Evolutionary conservation across 2,113 vertebrate genomes (phyloP).

Genomic region (Gymnocephalus cernua): DNA sequence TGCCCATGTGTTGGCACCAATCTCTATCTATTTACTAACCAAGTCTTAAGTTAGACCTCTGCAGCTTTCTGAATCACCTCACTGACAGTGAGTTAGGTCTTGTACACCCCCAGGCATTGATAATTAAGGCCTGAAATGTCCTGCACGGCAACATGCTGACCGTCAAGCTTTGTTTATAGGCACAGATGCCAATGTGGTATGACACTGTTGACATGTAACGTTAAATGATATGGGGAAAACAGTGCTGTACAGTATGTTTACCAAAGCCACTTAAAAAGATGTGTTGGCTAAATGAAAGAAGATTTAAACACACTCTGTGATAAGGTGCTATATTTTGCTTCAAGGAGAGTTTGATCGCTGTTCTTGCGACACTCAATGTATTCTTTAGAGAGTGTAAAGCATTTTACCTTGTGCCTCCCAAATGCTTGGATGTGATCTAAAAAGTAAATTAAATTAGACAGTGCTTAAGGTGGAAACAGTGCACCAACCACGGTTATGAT

Average conservation of each 20-base stretch:
- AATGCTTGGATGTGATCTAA: slow-evolving; percentile 64
- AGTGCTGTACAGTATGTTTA: neutral
- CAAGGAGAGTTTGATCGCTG: slow-evolving; percentile 49
- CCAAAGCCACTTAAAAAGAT: slow-evolving; percentile 1
- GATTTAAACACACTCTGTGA: slow-evolving; percentile 31
- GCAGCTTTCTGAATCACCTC: slow-evolving; percentile 43
- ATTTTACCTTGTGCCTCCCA: slow-evolving; percentile 39
- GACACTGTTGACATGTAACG: slow-evolving; percentile 40
- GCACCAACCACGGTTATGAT: slow-evolving; percentile 60
- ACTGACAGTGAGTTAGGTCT: slow-evolving; percentile 52
- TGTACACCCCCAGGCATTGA: slow-evolving; percentile 33
- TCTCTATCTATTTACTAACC: slow-evolving; percentile 15
- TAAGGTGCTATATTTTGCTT: slow-evolving; percentile 41
- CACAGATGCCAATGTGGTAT: neutral
- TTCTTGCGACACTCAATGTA: slow-evolving; percentile 31
- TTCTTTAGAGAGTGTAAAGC: slow-evolving; percentile 38
- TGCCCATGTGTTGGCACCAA: slow-evolving; percentile 15
- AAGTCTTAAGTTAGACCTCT: slow-evolving; percentile 31
- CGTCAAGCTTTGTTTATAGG: slow-evolving; percentile 30
- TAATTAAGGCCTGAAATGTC: slow-evolving; percentile 58
- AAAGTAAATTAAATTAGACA: slow-evolving; percentile 76
- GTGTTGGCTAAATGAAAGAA: slow-evolving; percentile 31
- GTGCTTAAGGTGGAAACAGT: slow-evolving; percentile 74
- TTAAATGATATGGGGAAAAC: neutral
- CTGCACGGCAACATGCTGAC: slow-evolving; percentile 40